These are phyloP conservation scores for Psylliodes chrysocephalus DNA, from an alignment of 2,888 invertebrate species.

Conservation along the genomic window DNA sequence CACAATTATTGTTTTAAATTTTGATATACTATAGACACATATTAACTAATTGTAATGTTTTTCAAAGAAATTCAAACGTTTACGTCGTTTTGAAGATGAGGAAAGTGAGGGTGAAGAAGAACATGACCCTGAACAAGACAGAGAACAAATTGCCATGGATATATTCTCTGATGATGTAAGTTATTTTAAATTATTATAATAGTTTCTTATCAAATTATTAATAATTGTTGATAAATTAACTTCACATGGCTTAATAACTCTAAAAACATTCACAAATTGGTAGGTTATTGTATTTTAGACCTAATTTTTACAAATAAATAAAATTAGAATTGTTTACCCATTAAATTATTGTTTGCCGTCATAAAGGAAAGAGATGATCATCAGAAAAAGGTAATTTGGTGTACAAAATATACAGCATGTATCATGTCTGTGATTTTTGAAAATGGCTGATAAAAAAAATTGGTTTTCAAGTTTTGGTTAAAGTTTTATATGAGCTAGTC, in stretches of 20 bases:
- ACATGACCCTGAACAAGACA: slow-evolving; percentile 81
- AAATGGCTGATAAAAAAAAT: background rate
- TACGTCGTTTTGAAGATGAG: slow-evolving; percentile 86
- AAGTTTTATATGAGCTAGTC: no score
- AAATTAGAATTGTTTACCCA: background rate
- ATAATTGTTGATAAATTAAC: no score
- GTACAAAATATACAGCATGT: background rate
- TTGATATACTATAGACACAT: no score
- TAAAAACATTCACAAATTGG: no score
- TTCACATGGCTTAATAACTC: no score
- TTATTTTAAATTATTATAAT: slow-evolving; percentile 49
- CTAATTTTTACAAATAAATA: background rate
- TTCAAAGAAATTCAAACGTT: slow-evolving; percentile 85
- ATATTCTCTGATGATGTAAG: slow-evolving; percentile 88
- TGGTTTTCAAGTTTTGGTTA: background rate
- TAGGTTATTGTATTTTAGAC: slow-evolving; percentile 13
- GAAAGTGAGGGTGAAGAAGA: slow-evolving; percentile 90
- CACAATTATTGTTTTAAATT: no score
- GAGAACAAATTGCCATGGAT: slow-evolving; percentile 90
- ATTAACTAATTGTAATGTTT: no score
- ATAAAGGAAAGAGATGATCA: slow-evolving; percentile 55
- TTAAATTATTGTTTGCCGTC: slow-evolving; percentile 30
- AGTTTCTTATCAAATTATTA: background rate
- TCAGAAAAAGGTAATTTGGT: slow-evolving; percentile 46
- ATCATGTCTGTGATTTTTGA: background rate